Evolutionary conservation across 2,113 vertebrate genomes (phyloP).

Genomic region (Peromyscus californicus): DNA sequence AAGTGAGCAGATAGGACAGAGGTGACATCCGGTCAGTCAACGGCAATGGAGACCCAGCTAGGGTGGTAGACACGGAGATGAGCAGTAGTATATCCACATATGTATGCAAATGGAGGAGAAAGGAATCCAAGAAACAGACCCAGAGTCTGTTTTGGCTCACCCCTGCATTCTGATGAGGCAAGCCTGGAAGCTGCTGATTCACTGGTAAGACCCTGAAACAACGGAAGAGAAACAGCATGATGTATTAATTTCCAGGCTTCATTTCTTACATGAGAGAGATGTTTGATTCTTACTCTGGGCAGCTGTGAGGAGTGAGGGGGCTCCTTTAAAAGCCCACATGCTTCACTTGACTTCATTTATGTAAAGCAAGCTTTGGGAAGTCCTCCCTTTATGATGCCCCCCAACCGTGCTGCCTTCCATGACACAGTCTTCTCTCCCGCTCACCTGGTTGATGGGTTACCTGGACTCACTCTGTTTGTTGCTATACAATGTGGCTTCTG

Average conservation of each 20-base stretch:
- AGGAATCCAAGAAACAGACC: background rate
- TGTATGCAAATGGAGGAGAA: background rate
- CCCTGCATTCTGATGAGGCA: background rate
- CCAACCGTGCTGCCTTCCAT: background rate
- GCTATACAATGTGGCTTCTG: background rate
- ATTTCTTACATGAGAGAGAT: background rate
- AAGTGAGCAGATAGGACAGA: background rate
- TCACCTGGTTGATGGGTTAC: background rate
- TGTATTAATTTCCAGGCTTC: background rate
- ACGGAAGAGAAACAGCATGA: background rate
- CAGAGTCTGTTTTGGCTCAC: background rate
- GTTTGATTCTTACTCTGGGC: background rate
- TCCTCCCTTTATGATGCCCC: background rate
- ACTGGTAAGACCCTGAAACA: background rate
- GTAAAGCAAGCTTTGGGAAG: background rate
- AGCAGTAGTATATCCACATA: background rate
- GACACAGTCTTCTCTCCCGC: background rate
- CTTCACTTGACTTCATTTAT: background rate
- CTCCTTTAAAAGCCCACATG: background rate
- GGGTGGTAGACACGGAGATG: fast-evolving
- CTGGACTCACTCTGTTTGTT: background rate
- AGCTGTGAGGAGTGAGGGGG: background rate
- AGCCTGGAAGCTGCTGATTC: background rate
- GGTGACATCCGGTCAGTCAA: background rate
- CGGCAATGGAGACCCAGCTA: background rate